Evolutionary conservation across 2,113 vertebrate genomes (phyloP).

Genomic region (Alectura lathami): DNA sequence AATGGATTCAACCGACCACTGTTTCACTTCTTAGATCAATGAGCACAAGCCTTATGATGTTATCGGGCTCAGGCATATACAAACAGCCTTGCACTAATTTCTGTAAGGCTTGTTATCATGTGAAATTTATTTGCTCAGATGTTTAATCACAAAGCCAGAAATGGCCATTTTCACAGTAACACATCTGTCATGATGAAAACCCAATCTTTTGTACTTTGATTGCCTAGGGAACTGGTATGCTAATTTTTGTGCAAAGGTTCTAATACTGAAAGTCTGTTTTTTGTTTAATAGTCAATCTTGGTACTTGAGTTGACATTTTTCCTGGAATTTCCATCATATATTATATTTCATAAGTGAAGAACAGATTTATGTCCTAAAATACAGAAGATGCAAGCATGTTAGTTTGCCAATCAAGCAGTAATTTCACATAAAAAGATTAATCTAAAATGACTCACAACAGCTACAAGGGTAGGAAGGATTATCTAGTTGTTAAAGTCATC

Average conservation of each 20-base stretch:
- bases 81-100: background rate
- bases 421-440: background rate
- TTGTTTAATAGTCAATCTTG: constrained; percentile 39
- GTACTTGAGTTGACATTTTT: background rate
- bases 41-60: rapidly evolving
- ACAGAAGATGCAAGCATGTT: background rate
- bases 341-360: background rate
- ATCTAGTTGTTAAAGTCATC: constrained; percentile 5
- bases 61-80: background rate
- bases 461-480: background rate
- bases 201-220: constrained; percentile 5
- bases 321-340: background rate
- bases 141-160: constrained; percentile 14
- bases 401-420: background rate
- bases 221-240: background rate
- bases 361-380: background rate
- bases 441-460: background rate
- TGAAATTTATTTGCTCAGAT: no score
- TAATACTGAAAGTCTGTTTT: background rate
- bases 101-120: background rate
- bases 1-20: background rate
- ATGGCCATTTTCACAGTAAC: constrained; percentile 29
- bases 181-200: constrained; percentile 48
- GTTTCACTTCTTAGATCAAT: background rate
- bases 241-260: constrained; percentile 37